Evolutionary conservation across 2,888 invertebrate genomes (phyloP).

Genomic region (Colletes collaris): DNA sequence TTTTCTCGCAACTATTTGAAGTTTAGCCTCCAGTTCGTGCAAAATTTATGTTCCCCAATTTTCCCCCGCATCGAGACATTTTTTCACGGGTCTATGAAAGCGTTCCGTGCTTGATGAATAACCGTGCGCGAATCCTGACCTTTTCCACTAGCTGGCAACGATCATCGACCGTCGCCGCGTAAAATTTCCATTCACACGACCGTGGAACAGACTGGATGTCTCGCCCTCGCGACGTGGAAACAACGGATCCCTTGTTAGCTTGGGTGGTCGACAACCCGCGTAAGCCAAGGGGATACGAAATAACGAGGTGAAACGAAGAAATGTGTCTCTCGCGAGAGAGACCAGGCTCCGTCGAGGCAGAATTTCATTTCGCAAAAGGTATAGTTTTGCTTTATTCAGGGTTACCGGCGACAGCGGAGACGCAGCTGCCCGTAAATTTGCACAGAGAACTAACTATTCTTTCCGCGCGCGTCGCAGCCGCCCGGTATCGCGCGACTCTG

Average conservation of each 20-base stretch:
- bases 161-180: neutral
- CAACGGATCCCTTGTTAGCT: neutral
- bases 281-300: slow-evolving; percentile 12
- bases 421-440: neutral
- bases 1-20: too few relatives aligned
- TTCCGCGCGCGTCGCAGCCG: too few relatives aligned
- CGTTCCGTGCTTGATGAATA: slow-evolving; percentile 16
- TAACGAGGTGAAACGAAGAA: slow-evolving; percentile 37
- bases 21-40: too few relatives aligned
- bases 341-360: neutral
- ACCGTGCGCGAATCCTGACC: neutral
- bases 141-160: slow-evolving; percentile 1
- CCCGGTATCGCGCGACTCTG: too few relatives aligned
- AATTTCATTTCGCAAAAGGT: slow-evolving; percentile 34
- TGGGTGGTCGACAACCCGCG: neutral
- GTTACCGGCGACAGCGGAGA: neutral
- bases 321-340: slow-evolving; percentile 2
- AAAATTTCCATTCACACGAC: too few relatives aligned
- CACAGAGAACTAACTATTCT: neutral
- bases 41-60: slow-evolving; percentile 63
- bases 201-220: too few relatives aligned
- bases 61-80: slow-evolving; percentile 28
- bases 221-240: neutral
- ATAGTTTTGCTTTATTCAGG: slow-evolving; percentile 33
- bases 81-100: slow-evolving; percentile 17